Evolutionary conservation across 30 jellyfish, hydroid and myxozoan genomes (phyloP).

Genomic region (Rhopilema esculentum): DNA sequence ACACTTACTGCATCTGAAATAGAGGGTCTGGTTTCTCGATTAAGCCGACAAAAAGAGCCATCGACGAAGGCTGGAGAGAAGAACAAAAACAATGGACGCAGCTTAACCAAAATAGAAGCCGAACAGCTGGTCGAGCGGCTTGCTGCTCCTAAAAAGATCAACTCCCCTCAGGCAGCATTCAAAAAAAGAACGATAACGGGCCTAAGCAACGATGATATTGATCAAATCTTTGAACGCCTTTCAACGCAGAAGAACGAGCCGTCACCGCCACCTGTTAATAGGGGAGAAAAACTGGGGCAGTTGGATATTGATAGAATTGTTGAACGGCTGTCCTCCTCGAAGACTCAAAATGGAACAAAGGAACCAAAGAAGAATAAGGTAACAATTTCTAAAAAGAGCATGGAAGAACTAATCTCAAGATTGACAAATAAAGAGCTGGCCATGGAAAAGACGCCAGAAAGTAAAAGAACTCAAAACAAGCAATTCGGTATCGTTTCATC

Average conservation of each 20-base stretch:
- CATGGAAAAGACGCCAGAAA: conserved; percentile 72
- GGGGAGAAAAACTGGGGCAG: conserved; percentile 57
- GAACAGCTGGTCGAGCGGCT: conserved; percentile 44
- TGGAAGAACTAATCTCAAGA: conserved; percentile 51
- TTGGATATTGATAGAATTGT: conserved; percentile 47
- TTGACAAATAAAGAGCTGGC: conserved; percentile 67
- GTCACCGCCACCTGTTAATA: conserved; percentile 40
- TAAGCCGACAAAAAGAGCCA: conserved; percentile 36
- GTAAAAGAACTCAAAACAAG: conserved; percentile 44
- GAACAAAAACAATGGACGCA: conserved; percentile 2
- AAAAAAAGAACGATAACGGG: background rate
- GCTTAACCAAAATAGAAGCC: conserved; percentile 17
- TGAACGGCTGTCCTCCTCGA: conserved; percentile 44
- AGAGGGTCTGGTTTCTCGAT: conserved; percentile 40
- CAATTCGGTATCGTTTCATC: conserved; percentile 71
- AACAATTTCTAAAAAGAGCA: conserved; percentile 30
- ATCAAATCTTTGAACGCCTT: conserved; percentile 58
- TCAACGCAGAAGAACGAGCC: conserved; percentile 33
- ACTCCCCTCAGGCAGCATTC: conserved; percentile 10
- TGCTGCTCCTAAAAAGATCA: conserved; percentile 6
- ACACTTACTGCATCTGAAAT: conserved; percentile 32
- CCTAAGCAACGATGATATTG: conserved; percentile 45
- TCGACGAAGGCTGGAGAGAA: background rate
- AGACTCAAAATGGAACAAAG: background rate
- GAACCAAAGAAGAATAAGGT: background rate